Evolutionary conservation across 1,140 invertebrate genomes (phyloP).

Genomic region (Vollenhovia emeryi): DNA sequence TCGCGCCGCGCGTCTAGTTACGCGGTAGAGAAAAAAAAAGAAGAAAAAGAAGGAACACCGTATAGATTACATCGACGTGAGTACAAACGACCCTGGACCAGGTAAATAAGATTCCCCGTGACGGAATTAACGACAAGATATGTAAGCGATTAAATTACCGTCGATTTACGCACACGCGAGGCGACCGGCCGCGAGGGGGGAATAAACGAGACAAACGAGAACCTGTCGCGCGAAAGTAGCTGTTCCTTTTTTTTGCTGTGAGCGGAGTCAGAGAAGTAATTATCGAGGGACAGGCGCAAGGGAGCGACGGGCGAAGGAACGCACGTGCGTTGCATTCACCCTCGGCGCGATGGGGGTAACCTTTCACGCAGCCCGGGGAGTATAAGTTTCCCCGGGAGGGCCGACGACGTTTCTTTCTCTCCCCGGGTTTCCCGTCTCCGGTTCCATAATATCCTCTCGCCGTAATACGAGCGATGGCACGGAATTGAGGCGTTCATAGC

Average conservation of each 20-base stretch:
- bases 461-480: conserved; percentile 11
- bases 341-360: conserved; percentile 48
- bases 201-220: conserved; percentile 27
- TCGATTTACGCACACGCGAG: not conserved
- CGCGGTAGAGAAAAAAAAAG: too few relatives aligned
- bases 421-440: not conserved
- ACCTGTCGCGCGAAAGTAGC: conserved; percentile 11
- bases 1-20: not conserved
- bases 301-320: not conserved
- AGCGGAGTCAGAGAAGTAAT: conserved; percentile 31
- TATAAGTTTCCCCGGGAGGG: conserved; percentile 38
- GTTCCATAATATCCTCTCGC: conserved; percentile 12
- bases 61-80: not conserved
- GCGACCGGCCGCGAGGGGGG: not conserved
- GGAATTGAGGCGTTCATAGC: conserved; percentile 34
- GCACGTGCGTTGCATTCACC: conserved; percentile 61
- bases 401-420: conserved; percentile 34
- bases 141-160: conserved; percentile 24
- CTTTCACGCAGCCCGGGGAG: conserved; percentile 48
- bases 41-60: not conserved
- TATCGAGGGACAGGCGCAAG: conserved; percentile 3
- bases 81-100: not conserved
- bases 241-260: conserved; percentile 12
- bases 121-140: conserved; percentile 33
- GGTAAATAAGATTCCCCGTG: conserved; percentile 3